A percentile compares a stretch with the other conserved stretches of the same genome.
Evolutionary conservation across 2,113 vertebrate genomes (phyloP).

Genomic region (Machaerirhynchus nigripectus): DNA sequence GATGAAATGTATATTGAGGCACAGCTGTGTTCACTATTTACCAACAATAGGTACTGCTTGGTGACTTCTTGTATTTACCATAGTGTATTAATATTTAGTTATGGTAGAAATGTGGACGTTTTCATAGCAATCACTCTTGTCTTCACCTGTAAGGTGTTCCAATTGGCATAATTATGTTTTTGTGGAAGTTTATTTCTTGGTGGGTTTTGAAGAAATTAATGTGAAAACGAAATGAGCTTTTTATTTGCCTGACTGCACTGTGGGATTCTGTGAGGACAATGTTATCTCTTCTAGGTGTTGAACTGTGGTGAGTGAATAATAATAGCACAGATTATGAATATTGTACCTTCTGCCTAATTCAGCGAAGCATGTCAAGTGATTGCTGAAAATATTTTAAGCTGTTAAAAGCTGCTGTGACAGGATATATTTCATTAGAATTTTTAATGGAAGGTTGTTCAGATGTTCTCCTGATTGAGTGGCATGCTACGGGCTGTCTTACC

Average conservation of each 20-base stretch:
- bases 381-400: conserved; percentile 53
- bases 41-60: neutral
- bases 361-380: conserved; percentile 13
- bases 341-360: neutral
- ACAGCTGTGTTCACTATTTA: neutral
- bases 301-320: neutral
- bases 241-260: neutral
- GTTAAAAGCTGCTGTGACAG: conserved; percentile 48
- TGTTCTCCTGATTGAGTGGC: conserved; percentile 33
- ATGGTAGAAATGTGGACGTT: neutral
- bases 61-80: neutral
- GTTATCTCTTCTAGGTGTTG: neutral
- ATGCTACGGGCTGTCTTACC: neutral
- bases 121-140: neutral
- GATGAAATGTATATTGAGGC: neutral
- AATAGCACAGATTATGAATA: neutral
- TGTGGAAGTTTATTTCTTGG: neutral
- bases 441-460: conserved; percentile 35
- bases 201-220: neutral
- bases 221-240: neutral
- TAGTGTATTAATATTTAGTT: neutral
- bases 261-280: neutral
- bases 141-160: neutral
- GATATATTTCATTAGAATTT: conserved; percentile 43
- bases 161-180: neutral